phyloP scores from a whole-genome alignment of 2,888 invertebrate genomes.

The Scotopteryx bipunctaria region DNA sequence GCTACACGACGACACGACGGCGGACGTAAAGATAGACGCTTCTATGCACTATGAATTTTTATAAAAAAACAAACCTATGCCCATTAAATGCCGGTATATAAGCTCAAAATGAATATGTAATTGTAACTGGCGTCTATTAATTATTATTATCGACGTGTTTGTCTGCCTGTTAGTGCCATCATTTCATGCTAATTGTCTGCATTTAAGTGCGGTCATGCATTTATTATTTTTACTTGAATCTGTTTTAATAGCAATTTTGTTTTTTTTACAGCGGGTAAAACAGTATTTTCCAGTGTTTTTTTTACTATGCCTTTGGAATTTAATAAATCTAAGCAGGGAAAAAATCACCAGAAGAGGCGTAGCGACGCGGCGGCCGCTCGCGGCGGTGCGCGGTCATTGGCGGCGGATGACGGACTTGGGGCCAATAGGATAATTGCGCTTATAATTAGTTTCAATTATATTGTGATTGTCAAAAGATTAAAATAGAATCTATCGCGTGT shows the following conservation, averaged over 20 bases:
- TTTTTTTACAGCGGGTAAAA: background rate
- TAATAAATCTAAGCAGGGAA: conserved; percentile 6
- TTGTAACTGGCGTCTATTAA: conserved; percentile 41
- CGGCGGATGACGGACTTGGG: conserved; percentile 15
- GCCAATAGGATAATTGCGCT: conserved; percentile 53
- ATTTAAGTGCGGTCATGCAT: conserved; percentile 31
- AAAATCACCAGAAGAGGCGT: too few relatives aligned
- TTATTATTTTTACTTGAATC: conserved; percentile 1
- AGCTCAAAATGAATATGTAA: conserved; percentile 49
- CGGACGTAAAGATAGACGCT: too few relatives aligned
- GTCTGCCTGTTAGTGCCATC: conserved; percentile 39
- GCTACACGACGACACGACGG: conserved; percentile 38
- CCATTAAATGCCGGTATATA: conserved; percentile 44
- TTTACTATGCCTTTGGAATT: background rate
- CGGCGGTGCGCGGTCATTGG: background rate
- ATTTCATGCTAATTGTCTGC: conserved; percentile 41
- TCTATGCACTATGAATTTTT: conserved; percentile 41
- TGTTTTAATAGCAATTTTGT: background rate
- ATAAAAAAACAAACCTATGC: conserved; percentile 41
- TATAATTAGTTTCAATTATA: conserved; percentile 71
- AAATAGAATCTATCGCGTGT: conserved; percentile 79
- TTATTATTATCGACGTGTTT: conserved; percentile 45
- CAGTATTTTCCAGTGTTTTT: background rate
- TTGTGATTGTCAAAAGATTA: conserved; percentile 76
- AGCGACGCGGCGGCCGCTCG: too few relatives aligned